Percentiles rank a stretch among this genome's conserved stretches.
Evolutionary conservation across 2,888 invertebrate genomes (phyloP).

Genomic region (Stenchaetothrips biformis): DNA sequence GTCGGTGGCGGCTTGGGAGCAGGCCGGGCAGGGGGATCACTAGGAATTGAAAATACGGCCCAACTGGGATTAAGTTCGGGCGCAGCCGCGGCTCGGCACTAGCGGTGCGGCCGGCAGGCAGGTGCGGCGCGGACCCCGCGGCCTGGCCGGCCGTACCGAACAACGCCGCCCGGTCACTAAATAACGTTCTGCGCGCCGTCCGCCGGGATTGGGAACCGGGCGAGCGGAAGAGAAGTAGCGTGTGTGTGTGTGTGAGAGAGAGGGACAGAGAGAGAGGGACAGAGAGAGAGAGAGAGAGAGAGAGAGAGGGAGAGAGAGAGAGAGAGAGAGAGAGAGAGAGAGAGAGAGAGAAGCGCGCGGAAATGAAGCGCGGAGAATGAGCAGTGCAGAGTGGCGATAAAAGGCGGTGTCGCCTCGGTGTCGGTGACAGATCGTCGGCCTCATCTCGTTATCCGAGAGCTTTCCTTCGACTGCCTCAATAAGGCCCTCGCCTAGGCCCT

Average conservation of each 20-base stretch:
- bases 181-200: background rate
- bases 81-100: background rate
- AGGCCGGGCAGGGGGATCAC: background rate
- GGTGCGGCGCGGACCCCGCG: too few species aligned
- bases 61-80: conserved; percentile 17
- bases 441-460: too few species aligned
- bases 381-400: too few species aligned
- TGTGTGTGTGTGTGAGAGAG: too few species aligned
- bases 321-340: background rate
- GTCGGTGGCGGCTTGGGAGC: background rate
- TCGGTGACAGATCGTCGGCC: too few species aligned
- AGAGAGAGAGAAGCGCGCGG: background rate
- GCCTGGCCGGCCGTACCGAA: background rate
- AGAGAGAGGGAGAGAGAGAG: background rate
- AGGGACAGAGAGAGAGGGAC: background rate
- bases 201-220: background rate
- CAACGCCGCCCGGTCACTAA: background rate
- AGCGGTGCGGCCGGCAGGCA: background rate
- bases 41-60: conserved; percentile 18
- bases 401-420: too few species aligned
- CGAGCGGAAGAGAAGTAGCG: background rate
- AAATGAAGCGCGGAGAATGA: background rate
- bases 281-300: background rate
- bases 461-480: too few species aligned
- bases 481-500: too few species aligned